Base-by-base conservation (phyloP, 1,140 invertebrate genomes). In the Colletes gigas region DNA sequence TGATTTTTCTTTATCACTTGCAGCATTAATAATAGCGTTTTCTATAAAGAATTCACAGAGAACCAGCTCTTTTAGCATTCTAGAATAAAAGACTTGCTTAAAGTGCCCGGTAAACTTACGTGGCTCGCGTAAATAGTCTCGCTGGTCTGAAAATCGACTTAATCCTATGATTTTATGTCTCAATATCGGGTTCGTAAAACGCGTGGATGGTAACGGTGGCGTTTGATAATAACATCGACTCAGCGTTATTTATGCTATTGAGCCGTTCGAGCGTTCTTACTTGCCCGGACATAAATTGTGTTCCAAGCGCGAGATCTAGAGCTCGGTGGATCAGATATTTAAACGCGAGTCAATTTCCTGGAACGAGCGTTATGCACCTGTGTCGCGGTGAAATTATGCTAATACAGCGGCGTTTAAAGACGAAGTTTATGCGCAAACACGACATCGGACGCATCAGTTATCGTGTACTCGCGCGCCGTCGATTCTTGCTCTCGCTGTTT, bases 401-500 rank as follows among this genome's bases (percentile, higher is more conserved):
- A 76, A 76, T 67, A 66, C 52, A 4, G 39, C 4, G n/a, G 19
- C 52, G 63, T 47, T 76, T 47, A 21, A 10, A 30, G 19, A 8
- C 3, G 63, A 77, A 14, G 54, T 76, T 47, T 52, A 39, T n/a
- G 21, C 66, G 76, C 78, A 59, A 78, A 78, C 72, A 69, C 57
- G 60, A 78, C 75, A 63, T 78, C 7, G 69, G 66, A 30, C 52
- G 41, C 52, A 15, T 66, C 14, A 55, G 47, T 57, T 55, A n/a
- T 8, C 30, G 14, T 21, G 19, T 60, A 6, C 19, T 19, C 9
- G 41, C 60, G 17, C 39, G 57, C 62, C 69, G 52, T 83, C 83
- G 47, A 80, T 85, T 68, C 55, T 50, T 7, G 17, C 62, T 81
- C 68, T 80, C 57, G 62, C 71, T 81, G 84, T 73, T 62, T 47